Base-by-base conservation (phyloP, 1,140 invertebrate species). In the Mesaphorura yosii region DNA sequence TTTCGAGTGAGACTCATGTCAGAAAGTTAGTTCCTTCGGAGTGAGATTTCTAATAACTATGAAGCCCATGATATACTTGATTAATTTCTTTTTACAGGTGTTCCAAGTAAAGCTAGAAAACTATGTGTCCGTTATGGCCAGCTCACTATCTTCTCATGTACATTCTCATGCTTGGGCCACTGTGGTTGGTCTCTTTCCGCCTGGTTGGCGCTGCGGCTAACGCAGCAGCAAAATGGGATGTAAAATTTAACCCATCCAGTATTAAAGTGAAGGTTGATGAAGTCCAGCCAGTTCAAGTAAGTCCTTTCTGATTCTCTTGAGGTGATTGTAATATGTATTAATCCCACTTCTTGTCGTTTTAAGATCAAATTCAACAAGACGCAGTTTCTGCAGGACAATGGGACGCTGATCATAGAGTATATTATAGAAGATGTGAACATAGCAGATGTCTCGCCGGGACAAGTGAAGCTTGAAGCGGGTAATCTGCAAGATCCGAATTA, bases 41-140 rank as follows among this genome's bases (percentile, higher is more conserved):
- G n/a, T n/a, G n/a, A n/a, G n/a, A n/a, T n/a, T n/a, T n/a, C n/a
- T n/a, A n/a, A n/a, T n/a, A n/a, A n/a, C n/a, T n/a, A n/a, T n/a
- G n/a, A n/a, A n/a, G n/a, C n/a, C n/a, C n/a, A n/a, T n/a, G n/a
- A n/a, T 37, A 37, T 37, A 12, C n/a, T 37, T 37, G 34, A 12
- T 12, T 37, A n/a, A 37, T 37, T 37, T 12, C n/a, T n/a, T n/a
- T 37, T 37, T 37, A n/a, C n/a, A 37, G 12, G n/a, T 12, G 34
- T 37, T 12, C n/a, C 34, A 46, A 27, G n/a, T n/a, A n/a, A n/a
- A n/a, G n/a, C n/a, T n/a, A n/a, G 4, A 57, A 25, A 46, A 53
- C 12, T 29, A 78, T 78, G 76, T 79, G 76, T 70, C 76, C 77
- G 3, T 68, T 79, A 61, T 78, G 76, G 75, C 76, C 76, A 19